Conservation (phyloP, 2,797 vertebrate species). For the Rhinogobio ventralis region DNA sequence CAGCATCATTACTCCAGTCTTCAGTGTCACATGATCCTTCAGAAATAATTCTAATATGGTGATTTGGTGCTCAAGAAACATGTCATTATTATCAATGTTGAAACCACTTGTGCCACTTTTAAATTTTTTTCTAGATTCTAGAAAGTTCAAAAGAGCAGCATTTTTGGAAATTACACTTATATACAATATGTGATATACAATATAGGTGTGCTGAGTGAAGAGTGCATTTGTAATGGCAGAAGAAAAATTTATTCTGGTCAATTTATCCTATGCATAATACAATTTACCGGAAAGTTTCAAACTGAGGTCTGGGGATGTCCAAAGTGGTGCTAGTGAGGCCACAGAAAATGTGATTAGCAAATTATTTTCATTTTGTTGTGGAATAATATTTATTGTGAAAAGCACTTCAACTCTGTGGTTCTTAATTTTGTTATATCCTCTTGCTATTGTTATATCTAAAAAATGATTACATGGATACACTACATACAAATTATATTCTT, state of each 20-base stretch:
- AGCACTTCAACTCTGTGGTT: not conserved
- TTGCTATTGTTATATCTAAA: not conserved
- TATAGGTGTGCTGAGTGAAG: not conserved
- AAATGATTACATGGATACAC: not conserved
- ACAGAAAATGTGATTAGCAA: not conserved
- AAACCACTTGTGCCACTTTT: not conserved
- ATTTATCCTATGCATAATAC: not conserved
- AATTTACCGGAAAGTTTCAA: not conserved
- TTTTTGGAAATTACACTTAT: not conserved
- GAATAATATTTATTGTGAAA: not conserved
- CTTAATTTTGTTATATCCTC: not conserved
- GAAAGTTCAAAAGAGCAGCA: not conserved
- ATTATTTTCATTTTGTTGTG: not conserved
- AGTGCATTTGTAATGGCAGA: not conserved
- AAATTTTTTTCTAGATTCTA: not conserved
- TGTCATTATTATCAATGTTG: not conserved
- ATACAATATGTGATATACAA: not conserved
- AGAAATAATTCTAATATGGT: not conserved
- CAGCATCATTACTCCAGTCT: no score
- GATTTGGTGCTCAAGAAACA: not conserved
- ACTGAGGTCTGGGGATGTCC: not conserved
- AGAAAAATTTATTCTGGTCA: not conserved
- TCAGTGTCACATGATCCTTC: no score
- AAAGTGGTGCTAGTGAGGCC: no score
- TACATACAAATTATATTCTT: not conserved